These are phyloP conservation scores for Brachyalestes nurse DNA, from an alignment of 2,797 vertebrate species.

Conservation along the genomic window DNA sequence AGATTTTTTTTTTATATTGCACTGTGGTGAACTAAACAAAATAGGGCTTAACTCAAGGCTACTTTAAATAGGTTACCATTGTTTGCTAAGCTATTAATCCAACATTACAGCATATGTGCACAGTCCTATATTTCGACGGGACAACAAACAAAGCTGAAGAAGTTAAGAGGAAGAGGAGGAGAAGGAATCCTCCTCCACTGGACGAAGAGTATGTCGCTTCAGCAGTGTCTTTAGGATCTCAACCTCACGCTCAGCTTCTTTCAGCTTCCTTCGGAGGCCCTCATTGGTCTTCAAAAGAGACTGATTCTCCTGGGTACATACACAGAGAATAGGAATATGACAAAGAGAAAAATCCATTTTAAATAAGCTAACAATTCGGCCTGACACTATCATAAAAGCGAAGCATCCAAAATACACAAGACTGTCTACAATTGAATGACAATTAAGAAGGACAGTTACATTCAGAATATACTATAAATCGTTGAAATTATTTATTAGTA, in stretches of 20 bases:
- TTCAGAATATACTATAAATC: too few species aligned
- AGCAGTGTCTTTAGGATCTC: slow-evolving; percentile 76
- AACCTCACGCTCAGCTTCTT: slow-evolving; percentile 75
- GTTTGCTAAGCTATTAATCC: not conserved
- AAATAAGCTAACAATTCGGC: not conserved
- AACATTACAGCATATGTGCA: not conserved
- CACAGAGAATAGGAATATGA: not conserved
- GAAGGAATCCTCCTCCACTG: slow-evolving; percentile 78
- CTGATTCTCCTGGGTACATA: slow-evolving; percentile 72
- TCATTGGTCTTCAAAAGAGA: slow-evolving; percentile 74
- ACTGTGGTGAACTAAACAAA: too few species aligned
- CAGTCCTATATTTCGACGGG: not conserved
- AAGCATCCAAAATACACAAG: too few species aligned
- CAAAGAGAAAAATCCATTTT: not conserved
- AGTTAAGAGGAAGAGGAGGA: slow-evolving; percentile 61
- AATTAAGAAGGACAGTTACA: too few species aligned
- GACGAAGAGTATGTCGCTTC: slow-evolving; percentile 76
- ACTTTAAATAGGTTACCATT: not conserved
- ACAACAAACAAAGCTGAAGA: not conserved
- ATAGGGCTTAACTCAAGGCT: not conserved
- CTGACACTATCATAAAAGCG: too few species aligned
- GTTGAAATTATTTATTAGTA: too few species aligned
- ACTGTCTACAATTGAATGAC: too few species aligned
- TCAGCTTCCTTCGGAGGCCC: slow-evolving; percentile 75
- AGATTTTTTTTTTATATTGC: too few species aligned